phyloP scores from a whole-genome alignment of 2,888 invertebrate species.

The Latrodectus elegans region DNA sequence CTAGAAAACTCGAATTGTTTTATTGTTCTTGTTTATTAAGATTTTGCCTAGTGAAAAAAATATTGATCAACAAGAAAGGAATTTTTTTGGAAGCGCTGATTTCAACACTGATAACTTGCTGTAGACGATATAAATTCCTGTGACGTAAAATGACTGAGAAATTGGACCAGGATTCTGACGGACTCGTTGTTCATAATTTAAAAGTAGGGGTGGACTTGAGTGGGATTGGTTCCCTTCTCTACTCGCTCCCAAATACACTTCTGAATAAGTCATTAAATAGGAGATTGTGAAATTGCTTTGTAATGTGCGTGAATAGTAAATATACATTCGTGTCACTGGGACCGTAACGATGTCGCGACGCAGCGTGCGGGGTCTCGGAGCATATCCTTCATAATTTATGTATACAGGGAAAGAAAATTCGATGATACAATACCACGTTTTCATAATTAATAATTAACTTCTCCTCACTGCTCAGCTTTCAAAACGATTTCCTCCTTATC shows the following conservation, averaged over 20 bases:
- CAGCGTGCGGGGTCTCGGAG: too few species aligned
- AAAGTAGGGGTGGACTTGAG: conserved; percentile 10
- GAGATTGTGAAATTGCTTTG: conserved; percentile 34
- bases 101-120: too few species aligned
- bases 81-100: too few species aligned
- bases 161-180: not conserved
- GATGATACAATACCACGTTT: conserved; percentile 38
- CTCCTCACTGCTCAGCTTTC: conserved; percentile 4
- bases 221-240: not conserved
- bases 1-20: too few species aligned
- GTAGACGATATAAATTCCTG: too few species aligned
- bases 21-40: too few species aligned
- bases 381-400: conserved; percentile 40
- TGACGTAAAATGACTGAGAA: too few species aligned
- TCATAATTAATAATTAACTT: conserved; percentile 55
- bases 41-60: too few species aligned
- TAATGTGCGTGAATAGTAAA: conserved; percentile 43
- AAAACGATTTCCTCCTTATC: not conserved
- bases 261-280: conserved; percentile 44
- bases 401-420: conserved; percentile 49
- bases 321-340: conserved; percentile 21
- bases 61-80: too few species aligned
- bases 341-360: not conserved
- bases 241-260: conserved; percentile 9
- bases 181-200: conserved; percentile 16